Percentiles rank a stretch among this genome's conserved stretches.
Conservation (phyloP, 2,888 invertebrate genomes). For the Anarsia innoxiella region DNA sequence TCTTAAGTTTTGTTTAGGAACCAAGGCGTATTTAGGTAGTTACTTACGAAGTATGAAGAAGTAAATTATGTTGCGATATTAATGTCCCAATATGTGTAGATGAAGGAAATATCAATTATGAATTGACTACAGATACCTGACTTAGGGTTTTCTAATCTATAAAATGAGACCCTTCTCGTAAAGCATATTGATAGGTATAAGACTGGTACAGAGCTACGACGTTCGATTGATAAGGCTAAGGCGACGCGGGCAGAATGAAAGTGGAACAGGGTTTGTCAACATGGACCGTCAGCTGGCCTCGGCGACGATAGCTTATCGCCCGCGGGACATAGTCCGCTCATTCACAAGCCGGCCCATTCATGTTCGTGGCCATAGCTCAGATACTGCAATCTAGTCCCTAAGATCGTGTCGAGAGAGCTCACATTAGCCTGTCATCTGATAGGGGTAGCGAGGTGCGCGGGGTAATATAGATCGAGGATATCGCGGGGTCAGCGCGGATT, state of each 20-base stretch:
- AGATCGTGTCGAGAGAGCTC: constrained; percentile 33
- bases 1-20: too few relatives aligned
- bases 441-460: constrained; percentile 38
- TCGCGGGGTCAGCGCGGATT: constrained; percentile 73
- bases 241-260: constrained; percentile 52
- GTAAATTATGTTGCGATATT: too few relatives aligned
- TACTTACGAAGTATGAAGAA: too few relatives aligned
- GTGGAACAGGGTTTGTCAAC: constrained; percentile 73
- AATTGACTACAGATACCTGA: too few relatives aligned
- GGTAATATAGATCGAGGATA: constrained; percentile 68
- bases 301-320: constrained; percentile 66
- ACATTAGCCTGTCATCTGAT: constrained; percentile 30
- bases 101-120: too few relatives aligned
- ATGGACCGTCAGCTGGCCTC: constrained; percentile 70
- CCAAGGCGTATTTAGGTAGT: too few relatives aligned
- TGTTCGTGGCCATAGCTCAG: constrained; percentile 40
- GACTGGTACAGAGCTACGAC: constrained; percentile 29
- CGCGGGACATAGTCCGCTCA: constrained; percentile 72
- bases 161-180: too few relatives aligned
- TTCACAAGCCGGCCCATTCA: constrained; percentile 72
- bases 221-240: constrained; percentile 57
- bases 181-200: constrained; percentile 11
- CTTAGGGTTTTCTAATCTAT: too few relatives aligned
- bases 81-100: too few relatives aligned
- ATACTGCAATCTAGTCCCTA: constrained; percentile 43